Evolutionary conservation across 2,797 vertebrate genomes (phyloP), one percentile per base, ranked within the genome.

Genomic region (Pseudotriccus pelzelni): DNA sequence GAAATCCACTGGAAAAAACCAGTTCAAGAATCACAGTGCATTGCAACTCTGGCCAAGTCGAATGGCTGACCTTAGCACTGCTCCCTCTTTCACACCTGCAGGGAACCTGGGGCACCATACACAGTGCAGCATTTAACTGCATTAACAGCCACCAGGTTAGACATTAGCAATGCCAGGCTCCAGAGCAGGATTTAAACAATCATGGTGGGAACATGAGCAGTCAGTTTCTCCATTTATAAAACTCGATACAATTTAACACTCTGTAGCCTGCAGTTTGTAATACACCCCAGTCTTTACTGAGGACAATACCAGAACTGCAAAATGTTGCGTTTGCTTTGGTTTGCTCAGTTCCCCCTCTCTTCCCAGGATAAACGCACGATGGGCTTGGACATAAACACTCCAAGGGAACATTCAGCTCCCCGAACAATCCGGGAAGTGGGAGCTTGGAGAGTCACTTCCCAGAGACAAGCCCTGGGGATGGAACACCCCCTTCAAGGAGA

Each of bases 1-100:
- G 49, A 53, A 77, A 53, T 74, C 56, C 77, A 36, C 60, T 83
- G 37, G 24, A 56, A 80, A 94, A 86, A 55, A 86, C 32, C 6
- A 64, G 46, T 41, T 80, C 24, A 62, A 56, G 50, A 79, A 90
- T 44, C 37, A 73, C 24, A 67, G 10, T 39, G 46, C 46, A 25
- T 67, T 88, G 63, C 44, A 62, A 52, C 52, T 70, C 41, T 9
- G 32, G 36, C 53, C 87, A 69, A 77, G 47, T n/a, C 58, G 67
- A 73, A 47, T 27, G 41, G 56, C 41, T 86, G 50, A 69, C 3
- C 3, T 34, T 22, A 81, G 62, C 41, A 82, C 2, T 21, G 43
- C 44, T 69, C 41, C 49, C 24, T 28, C n/a, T 10, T 24, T 55
- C 39, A 69, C 9, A 76, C 24, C 52, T 63, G 47, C 17, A 46